Evolutionary conservation across 2,888 invertebrate genomes (phyloP), one percentile per base, ranked within the genome.

Genomic region (Scrobipalpa atriplicella): DNA sequence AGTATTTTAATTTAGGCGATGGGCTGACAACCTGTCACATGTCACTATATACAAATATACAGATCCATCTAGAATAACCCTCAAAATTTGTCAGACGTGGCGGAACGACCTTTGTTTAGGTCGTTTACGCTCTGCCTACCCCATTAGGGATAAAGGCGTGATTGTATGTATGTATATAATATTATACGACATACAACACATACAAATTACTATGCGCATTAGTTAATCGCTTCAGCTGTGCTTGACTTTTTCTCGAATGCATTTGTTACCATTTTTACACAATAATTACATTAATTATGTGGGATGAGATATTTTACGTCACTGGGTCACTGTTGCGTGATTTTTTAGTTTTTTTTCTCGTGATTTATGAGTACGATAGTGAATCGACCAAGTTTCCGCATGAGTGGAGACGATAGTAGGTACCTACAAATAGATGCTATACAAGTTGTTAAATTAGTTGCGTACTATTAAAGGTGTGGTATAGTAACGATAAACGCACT

Each of bases 301-400:
- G 38, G n/a, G 58, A 58, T 58, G 38, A 38, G 36, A 16, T 38
- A 38, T 38, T 58, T 58, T 58, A 38, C 58, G 58, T 58, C 58
- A 58, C 54, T 58, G 58, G n/a, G 58, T 58, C 29, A 58, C 16
- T 58, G 38, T 36, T 38, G 58, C 38, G 58, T 58, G 58, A 36
- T n/a, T 29, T 11, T 58, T 38, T 58, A 6, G 38, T 29, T 58
- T 58, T 58, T 58, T 58, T 58, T 29, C 13, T 29, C 11, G 7
- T 36, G 58, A 68, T 52, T 64, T 36, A 68, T 62, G 29, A 38
- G 56, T 54, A 21, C 60, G 65, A 60, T 67, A 63, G 52, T 62
- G 63, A 62, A 58, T 58, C 65, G 62, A 62, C 21, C 51, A 51
- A 47, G 9, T 29, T 51, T 38, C 0, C 19, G 21, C 18, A 38